Evolutionary conservation across 1,140 invertebrate species (phyloP).

Genomic region (Aphaenogaster floridana): DNA sequence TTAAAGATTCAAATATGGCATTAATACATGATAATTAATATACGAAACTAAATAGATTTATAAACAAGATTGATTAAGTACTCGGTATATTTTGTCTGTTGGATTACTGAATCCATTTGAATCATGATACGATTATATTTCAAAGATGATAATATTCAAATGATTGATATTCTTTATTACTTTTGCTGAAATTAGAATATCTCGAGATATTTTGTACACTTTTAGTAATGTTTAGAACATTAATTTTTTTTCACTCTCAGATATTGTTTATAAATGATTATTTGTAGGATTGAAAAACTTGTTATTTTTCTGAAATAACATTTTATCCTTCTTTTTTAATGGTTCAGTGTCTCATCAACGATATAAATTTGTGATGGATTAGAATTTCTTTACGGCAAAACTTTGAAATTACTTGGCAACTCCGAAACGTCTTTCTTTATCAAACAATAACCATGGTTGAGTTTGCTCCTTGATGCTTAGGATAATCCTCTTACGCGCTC

Average conservation of each 20-base stretch:
- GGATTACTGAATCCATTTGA: too few relatives aligned
- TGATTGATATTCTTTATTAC: neutral
- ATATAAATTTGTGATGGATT: neutral
- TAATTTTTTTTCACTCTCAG: neutral
- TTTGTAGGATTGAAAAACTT: neutral
- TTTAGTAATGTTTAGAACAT: neutral
- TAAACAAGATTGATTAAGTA: too few relatives aligned
- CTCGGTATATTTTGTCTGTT: too few relatives aligned
- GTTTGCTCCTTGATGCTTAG: conserved; percentile 2
- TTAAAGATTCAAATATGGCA: too few relatives aligned
- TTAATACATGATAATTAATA: too few relatives aligned
- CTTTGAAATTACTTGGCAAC: conserved; percentile 10
- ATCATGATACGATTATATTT: too few relatives aligned
- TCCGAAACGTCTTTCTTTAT: neutral
- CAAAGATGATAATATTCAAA: too few relatives aligned
- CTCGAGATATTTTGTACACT: neutral
- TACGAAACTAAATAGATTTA: too few relatives aligned
- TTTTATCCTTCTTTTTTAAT: neutral
- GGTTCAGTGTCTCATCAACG: neutral
- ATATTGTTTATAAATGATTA: neutral
- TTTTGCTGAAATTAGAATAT: neutral
- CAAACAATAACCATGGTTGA: neutral
- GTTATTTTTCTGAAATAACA: neutral
- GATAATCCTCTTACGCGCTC: conserved; percentile 3
- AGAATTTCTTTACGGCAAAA: neutral